Percentiles rank a stretch among this genome's conserved stretches.
phyloP scores from a whole-genome alignment of 2,113 vertebrate genomes.

The Festucalex cinctus region DNA sequence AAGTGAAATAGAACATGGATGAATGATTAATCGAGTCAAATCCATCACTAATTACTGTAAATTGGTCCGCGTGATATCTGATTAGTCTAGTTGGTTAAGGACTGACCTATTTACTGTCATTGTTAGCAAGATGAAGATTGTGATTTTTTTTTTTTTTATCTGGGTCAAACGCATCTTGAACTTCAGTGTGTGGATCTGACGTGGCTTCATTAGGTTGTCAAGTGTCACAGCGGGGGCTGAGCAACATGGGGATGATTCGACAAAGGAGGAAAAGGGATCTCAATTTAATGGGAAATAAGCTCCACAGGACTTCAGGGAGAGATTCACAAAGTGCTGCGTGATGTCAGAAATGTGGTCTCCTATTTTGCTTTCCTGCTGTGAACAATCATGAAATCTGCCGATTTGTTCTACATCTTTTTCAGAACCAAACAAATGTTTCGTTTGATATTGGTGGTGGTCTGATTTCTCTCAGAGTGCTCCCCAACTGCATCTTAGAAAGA shows the following conservation, averaged over 20 bases:
- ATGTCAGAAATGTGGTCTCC: constrained; percentile 7
- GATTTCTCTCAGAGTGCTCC: not conserved
- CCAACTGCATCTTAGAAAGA: no score
- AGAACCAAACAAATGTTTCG: not conserved
- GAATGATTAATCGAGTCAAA: not conserved
- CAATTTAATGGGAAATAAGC: constrained; percentile 21
- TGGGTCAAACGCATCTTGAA: constrained; percentile 42
- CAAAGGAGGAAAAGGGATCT: constrained; percentile 19
- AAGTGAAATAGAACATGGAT: not conserved
- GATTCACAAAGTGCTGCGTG: constrained; percentile 7
- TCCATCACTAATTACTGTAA: constrained; percentile 47
- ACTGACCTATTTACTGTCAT: constrained; percentile 47
- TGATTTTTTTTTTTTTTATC: constrained; percentile 35
- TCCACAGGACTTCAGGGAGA: constrained; percentile 16
- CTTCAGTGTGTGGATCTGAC: constrained; percentile 20
- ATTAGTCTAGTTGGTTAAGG: constrained; percentile 37
- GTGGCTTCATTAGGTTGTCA: constrained; percentile 37
- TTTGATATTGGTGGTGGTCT: not conserved
- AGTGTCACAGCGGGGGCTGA: constrained; percentile 1
- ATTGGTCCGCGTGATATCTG: constrained; percentile 36
- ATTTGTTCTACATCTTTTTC: not conserved
- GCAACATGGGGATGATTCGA: constrained; percentile 14
- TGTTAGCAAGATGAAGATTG: constrained; percentile 34
- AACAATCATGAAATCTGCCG: not conserved
- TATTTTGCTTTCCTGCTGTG: not conserved